phyloP scores from a whole-genome alignment of 2,113 vertebrate species.

The Silurus glanis region DNA sequence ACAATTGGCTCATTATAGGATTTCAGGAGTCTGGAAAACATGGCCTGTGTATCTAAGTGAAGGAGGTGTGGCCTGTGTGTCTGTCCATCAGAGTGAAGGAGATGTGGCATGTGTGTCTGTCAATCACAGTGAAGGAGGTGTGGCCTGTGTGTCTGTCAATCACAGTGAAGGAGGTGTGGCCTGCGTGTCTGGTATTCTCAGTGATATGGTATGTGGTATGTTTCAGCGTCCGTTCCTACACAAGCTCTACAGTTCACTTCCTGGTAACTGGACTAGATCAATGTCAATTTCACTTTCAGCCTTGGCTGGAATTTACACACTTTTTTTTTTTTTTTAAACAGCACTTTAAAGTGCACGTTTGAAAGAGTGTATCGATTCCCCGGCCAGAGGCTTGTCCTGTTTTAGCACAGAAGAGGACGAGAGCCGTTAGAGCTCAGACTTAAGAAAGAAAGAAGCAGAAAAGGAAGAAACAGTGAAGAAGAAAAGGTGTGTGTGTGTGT shows the following conservation, averaged over 20 bases:
- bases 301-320: neutral
- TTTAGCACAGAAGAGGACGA: conserved; percentile 10
- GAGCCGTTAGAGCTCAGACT: neutral
- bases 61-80: neutral
- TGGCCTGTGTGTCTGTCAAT: neutral
- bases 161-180: neutral
- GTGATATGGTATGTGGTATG: neutral
- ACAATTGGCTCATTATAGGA: conserved; percentile 9
- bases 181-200: neutral
- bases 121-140: neutral
- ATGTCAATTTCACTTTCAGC: neutral
- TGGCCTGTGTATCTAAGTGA: too few relatives aligned
- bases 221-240: neutral
- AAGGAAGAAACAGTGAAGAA: neutral
- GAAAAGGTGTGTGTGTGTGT: neutral
- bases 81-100: neutral
- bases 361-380: neutral
- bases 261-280: neutral
- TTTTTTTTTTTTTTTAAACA: neutral
- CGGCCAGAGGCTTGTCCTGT: neutral
- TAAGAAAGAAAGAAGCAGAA: neutral
- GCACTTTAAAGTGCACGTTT: neutral
- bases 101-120: neutral
- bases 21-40: neutral
- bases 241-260: neutral